Conservation (phyloP, 2,888 invertebrate genomes). For the Protodeltote pygarga region DNA sequence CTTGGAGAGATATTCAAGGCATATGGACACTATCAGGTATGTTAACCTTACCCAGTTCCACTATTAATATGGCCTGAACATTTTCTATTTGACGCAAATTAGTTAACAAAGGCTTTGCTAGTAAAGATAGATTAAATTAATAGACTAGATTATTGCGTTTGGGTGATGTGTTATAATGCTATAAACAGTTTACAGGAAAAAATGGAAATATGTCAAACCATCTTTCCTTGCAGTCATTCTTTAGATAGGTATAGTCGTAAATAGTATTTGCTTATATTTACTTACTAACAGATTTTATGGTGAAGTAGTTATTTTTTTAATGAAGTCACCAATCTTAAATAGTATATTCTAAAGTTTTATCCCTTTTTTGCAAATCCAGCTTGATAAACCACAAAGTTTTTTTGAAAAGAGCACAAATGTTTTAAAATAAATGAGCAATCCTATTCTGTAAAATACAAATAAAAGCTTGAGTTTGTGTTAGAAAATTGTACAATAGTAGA, state of each 20-base stretch:
- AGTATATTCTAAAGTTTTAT: neutral
- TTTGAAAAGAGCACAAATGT: neutral
- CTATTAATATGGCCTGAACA: neutral
- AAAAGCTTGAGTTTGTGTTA: constrained; percentile 7
- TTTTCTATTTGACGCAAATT: too few species aligned
- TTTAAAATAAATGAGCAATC: neutral
- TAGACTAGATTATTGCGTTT: too few species aligned
- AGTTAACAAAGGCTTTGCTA: too few species aligned
- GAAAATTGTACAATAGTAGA: constrained; percentile 2
- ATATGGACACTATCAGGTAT: constrained; percentile 92
- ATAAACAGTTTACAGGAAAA: too few species aligned
- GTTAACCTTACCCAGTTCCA: neutral
- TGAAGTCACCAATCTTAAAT: neutral
- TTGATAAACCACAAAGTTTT: neutral
- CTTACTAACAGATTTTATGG: too few species aligned
- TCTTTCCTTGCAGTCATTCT: too few species aligned
- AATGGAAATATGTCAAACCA: too few species aligned
- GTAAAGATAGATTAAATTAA: too few species aligned
- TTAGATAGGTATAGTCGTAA: too few species aligned
- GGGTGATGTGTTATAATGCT: too few species aligned
- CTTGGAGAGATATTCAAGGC: constrained; percentile 97
- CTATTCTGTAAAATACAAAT: neutral
- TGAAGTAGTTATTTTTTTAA: neutral
- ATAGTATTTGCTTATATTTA: too few species aligned
- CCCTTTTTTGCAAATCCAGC: neutral